These are phyloP conservation scores for Myripristis murdjan DNA, from an alignment of 2,797 vertebrate species.

Conservation along the genomic window DNA sequence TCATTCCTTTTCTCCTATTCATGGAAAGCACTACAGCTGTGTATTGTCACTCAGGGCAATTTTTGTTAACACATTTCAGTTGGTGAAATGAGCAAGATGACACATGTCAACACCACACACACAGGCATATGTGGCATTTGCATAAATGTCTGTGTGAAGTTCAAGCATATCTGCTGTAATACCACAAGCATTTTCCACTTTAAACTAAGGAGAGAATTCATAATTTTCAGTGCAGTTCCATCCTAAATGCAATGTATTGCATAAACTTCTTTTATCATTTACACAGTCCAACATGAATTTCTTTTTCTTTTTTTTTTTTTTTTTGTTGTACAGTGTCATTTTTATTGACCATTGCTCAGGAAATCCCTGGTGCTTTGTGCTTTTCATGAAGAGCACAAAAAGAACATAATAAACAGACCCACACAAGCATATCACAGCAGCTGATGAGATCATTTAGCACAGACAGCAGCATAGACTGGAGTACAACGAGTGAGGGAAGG, in stretches of 20 bases:
- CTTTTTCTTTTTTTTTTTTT: too few relatives aligned
- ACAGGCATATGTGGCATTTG: not conserved
- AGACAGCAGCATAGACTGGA: conserved; percentile 1
- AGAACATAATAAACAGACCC: conserved; percentile 19
- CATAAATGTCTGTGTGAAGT: not conserved
- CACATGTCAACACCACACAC: not conserved
- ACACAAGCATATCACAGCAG: not conserved
- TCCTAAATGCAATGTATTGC: conserved; percentile 15
- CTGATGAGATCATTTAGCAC: conserved; percentile 39
- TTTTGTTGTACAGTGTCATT: conserved; percentile 4
- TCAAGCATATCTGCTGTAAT: not conserved
- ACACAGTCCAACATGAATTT: conserved; percentile 23
- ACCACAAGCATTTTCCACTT: not conserved
- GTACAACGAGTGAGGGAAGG: not conserved
- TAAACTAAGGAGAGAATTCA: conserved; percentile 16
- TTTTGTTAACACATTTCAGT: conserved; percentile 4
- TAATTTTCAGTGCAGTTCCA: not conserved
- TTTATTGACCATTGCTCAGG: conserved; percentile 43
- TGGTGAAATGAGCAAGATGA: conserved; percentile 27
- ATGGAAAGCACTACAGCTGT: conserved; percentile 16
- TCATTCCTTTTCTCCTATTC: conserved; percentile 30
- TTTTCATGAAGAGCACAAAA: conserved; percentile 46
- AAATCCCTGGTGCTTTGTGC: conserved; percentile 36
- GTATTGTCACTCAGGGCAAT: conserved; percentile 39
- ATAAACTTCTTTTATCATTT: conserved; percentile 10